Evolutionary conservation across 2,113 vertebrate genomes (phyloP), one percentile per base, ranked within the genome.

Genomic region (Gobio gobio): DNA sequence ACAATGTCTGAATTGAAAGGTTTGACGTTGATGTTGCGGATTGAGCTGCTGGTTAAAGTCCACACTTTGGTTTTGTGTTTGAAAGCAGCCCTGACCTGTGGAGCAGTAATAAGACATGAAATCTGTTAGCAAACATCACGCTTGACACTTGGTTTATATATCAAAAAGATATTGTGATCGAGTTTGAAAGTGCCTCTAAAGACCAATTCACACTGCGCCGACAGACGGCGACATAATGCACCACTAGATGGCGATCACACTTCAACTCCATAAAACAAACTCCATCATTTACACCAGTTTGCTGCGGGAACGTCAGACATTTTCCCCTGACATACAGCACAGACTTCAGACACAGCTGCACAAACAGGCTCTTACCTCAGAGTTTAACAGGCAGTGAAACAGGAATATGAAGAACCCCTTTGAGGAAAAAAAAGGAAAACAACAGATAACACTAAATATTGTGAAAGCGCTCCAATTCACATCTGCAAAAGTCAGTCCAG

Each of bases 51-150:
- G 58, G 96, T 97, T 4, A 99, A 96, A 43, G 97, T 97, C 98
- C 98, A 99, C 88, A 99, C 96, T 87, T 99, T 99, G 88, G 97
- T 97, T 94, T 99, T 99, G 92, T 99, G 98, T 91, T 99, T 98
- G 89, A 99, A 98, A 90, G 98, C 98, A 4, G 98, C 97, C 94
- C 98, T 95, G 70, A 99, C 97, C 98, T 99, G 79, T 16, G 68
- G 51, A 73, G 14, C 58, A 18, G 5, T 26, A 85, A 83, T 83
- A 82, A 7, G 51, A 64, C 36, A 63, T 29, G 2, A 20, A 18
- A 43, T 3, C 29, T 10, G 66, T 49, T 9, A 51, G 16, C 4
- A 70, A 54, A 47, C 5, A 33, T 16, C 45, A 29, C 10, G 70
- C 5, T 8, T 73, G 10, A 24, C 13, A 68, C 29, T 16, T 68